These are phyloP conservation scores for Brenthis daphne DNA, from an alignment of 2,888 invertebrate genomes.

Conservation along the genomic window DNA sequence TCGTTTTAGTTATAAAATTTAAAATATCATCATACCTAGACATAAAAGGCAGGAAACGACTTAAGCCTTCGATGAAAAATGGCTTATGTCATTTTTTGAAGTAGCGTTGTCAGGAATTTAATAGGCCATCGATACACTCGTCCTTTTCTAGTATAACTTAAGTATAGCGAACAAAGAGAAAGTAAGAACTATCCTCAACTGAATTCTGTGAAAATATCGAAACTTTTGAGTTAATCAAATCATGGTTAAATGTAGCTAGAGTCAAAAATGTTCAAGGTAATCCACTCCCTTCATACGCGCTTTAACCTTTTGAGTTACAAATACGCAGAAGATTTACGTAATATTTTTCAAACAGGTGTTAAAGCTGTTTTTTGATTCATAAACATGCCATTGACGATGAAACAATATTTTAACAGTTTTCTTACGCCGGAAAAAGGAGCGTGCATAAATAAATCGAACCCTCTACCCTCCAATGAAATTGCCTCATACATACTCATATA, in stretches of 20 bases:
- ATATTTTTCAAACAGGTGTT: slow-evolving; percentile 13
- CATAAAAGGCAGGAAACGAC: neutral
- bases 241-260: slow-evolving; percentile 5
- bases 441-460: no score
- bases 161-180: slow-evolving; percentile 26
- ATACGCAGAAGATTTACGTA: slow-evolving; percentile 6
- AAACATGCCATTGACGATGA: no score
- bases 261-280: slow-evolving; percentile 33
- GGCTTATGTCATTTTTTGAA: slow-evolving; percentile 17
- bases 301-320: slow-evolving; percentile 26
- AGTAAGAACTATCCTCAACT: neutral
- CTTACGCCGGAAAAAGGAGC: no score
- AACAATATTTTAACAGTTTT: no score
- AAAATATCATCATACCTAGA: neutral
- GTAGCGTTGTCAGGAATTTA: slow-evolving; percentile 6
- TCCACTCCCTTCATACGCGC: slow-evolving; percentile 19
- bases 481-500: no score
- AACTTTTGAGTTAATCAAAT: neutral
- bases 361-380: neutral
- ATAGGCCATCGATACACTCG: slow-evolving; percentile 23
- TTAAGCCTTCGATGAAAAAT: slow-evolving; percentile 2
- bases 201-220: slow-evolving; percentile 8
- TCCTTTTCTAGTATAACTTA: slow-evolving; percentile 25
- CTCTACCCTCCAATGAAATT: no score
- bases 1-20: slow-evolving; percentile 7